Base-by-base conservation (phyloP, 1,140 invertebrate species). In the Euura saliciscinereae region DNA sequence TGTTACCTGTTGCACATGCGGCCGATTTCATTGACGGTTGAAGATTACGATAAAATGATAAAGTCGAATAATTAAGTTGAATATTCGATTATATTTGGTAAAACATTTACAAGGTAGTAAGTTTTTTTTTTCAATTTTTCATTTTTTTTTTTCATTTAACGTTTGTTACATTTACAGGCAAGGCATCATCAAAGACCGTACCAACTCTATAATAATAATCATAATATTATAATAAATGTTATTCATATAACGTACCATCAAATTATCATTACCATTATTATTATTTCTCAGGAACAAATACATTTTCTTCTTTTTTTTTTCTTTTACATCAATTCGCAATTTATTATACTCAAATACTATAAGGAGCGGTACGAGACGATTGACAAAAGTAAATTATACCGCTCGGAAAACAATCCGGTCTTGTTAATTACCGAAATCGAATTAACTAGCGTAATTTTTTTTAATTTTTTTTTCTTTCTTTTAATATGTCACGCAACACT, bases 51-150 rank as follows among this genome's bases (percentile, higher is more conserved):
- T 28, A 28, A 59, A 59, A 5, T 59, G 8, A 59, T n/a, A n/a
- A 59, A 8, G 6, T 6, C 2, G 10, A 10, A 70, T 43, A 67
- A 43, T 11, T 82, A 82, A 82, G 84, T 87, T 85, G 83, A 84
- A 86, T 87, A 85, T 81, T 86, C 77, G 85, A 86, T 87, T 87
- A 86, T 87, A 87, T 87, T 87, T 86, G 85, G 85, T 86, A 86
- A 86, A 86, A 86, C 86, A 87, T 87, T 86, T 87, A 87, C 85
- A 86, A 86, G 85, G 79, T 86, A 86, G 83, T 87, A 85, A 86
- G 82, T 83, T 82, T 85, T 83, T 11, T 70, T 59, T 59, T 59
- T 59, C 10, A 59, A 59, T 59, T 28, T 28, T 28, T 59, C 51
- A 59, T 59, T 28, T 59, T 59, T 59, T 72, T 79, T 82, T 78